Base-by-base conservation (phyloP, 1,140 invertebrate species). In the Drosophila navojoa region DNA sequence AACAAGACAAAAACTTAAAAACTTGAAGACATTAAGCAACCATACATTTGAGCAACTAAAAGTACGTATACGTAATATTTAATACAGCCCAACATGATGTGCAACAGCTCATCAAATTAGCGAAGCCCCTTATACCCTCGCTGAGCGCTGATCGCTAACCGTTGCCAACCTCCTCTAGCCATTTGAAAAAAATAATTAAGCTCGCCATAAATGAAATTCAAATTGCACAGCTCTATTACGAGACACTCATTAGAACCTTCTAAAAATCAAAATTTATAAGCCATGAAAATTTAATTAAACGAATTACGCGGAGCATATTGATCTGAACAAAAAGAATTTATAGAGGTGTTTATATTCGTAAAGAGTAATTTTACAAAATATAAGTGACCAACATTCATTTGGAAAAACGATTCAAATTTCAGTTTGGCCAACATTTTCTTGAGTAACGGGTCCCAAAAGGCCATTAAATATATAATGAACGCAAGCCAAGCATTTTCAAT, bases 61-160 rank as follows among this genome's bases (percentile, higher is more conserved):
- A 45, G 42, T 45, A 45, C 42, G 81, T 85, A 85, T 81, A 64
- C 62, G 70, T 81, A 47, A 81, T 71, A 32, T 58, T 29, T 55
- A n/a, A 25, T 44, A 66, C 38, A 27, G 47, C 53, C 10, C 11
- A 42, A 32, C 57, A 13, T 40, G 19, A 40, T 19, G 19, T 38
- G 76, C 53, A 47, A 13, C 35, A 44, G 29, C 19, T 13, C 38
- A 35, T 53, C 6, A 38, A 67, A 50, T 54, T 32, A 55, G 62
- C 52, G 5, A 64, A 50, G 38, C 32, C 29, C 45, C 5, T 47
- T 9, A n/a, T 22, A 19, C 47, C 47, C 47, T 6, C 5, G 27
- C 5, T 27, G 2, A 27, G 25, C n/a, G n/a, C n/a, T 22, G 19
- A 22, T 22, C 19, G 19, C 19, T 22, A 3, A 22, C 27, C 4